Conservation (phyloP, 2,797 vertebrate genomes). For the Notolepis coatsorum region DNA sequence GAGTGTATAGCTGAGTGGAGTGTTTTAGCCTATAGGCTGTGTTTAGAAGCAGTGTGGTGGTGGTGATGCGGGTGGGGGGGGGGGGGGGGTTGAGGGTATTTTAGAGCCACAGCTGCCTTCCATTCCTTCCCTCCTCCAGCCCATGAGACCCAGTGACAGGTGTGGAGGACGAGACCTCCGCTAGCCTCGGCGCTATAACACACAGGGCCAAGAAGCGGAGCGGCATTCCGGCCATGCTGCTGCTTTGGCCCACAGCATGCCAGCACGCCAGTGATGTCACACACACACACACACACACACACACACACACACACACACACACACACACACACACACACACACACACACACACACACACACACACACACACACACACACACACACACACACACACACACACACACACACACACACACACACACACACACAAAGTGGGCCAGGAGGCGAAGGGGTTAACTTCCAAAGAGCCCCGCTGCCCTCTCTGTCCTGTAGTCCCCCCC, state of each 20-base stretch:
- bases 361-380: background rate
- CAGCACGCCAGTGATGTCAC: slow-evolving; percentile 19
- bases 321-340: background rate
- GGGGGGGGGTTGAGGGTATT: slow-evolving; percentile 14
- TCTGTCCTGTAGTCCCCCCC: slow-evolving; percentile 8
- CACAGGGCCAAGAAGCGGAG: slow-evolving; percentile 12
- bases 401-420: background rate
- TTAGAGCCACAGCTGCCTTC: slow-evolving; percentile 72
- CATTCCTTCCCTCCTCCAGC: slow-evolving; percentile 49
- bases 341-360: background rate
- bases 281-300: background rate
- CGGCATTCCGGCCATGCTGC: slow-evolving; percentile 17
- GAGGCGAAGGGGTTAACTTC: slow-evolving; percentile 14
- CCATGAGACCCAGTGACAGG: slow-evolving; percentile 64
- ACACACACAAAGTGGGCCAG: too few species aligned
- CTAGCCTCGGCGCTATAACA: slow-evolving; percentile 18
- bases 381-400: background rate
- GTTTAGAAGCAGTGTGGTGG: slow-evolving; percentile 16
- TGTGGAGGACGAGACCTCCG: slow-evolving; percentile 52
- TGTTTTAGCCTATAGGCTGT: slow-evolving; percentile 26
- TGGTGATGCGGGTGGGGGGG: slow-evolving; percentile 9
- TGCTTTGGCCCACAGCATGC: background rate
- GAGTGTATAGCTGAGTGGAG: slow-evolving; percentile 22
- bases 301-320: background rate
- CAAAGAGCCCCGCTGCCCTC: slow-evolving; percentile 7